These are phyloP conservation scores for Rhabdomys dilectus DNA, from an alignment of 2,113 vertebrate genomes.

Conservation along the genomic window DNA sequence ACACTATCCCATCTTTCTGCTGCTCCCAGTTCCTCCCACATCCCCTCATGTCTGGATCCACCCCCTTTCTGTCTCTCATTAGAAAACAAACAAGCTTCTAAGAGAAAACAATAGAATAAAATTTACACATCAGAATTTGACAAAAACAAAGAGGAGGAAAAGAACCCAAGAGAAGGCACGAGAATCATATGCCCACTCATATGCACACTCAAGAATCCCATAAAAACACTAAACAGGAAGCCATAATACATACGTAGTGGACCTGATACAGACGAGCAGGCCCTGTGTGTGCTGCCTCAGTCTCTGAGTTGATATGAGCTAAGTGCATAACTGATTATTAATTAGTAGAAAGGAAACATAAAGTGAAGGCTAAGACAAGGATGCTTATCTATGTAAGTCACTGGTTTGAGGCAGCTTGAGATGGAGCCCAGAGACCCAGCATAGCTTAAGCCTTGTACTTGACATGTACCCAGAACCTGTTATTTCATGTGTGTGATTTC, in stretches of 20 bases:
- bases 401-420: no score
- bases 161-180: background rate
- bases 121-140: background rate
- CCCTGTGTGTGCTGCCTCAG: background rate
- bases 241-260: background rate
- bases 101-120: background rate
- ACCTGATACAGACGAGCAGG: background rate
- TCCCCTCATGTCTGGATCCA: background rate
- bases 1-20: background rate
- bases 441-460: no score
- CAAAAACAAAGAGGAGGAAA: background rate
- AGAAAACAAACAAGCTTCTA: background rate
- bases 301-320: background rate
- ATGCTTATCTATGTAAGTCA: no score
- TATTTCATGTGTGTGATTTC: no score
- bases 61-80: background rate
- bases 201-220: background rate
- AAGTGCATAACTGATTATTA: no score
- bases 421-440: no score
- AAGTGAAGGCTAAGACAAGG: no score
- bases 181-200: background rate
- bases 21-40: background rate
- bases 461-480: no score
- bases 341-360: no score
- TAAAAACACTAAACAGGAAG: background rate